A percentile compares a stretch with the other conserved stretches of the same genome.
phyloP scores from a whole-genome alignment of 2,797 vertebrate genomes.

The Lates japonicus region DNA sequence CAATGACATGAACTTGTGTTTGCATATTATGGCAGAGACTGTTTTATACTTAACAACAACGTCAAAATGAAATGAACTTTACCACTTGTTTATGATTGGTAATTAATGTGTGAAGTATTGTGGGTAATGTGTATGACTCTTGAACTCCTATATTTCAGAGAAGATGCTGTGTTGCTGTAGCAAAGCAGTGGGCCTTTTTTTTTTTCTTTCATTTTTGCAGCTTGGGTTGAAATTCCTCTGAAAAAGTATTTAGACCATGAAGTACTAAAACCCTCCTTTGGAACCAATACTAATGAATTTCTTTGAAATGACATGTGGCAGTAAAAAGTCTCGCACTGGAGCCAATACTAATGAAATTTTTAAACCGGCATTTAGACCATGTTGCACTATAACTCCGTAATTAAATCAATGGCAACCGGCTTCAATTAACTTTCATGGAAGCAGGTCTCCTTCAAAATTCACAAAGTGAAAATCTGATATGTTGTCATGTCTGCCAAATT shows the following conservation, averaged over 20 bases:
- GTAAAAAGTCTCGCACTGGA: conserved; percentile 51
- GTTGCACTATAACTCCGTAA: conserved; percentile 36
- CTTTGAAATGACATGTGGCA: conserved; percentile 48
- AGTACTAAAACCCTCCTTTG: conserved; percentile 35
- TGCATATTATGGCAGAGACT: background rate
- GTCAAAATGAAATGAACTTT: background rate
- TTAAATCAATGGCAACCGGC: conserved; percentile 56
- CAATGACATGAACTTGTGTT: background rate
- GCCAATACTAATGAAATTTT: conserved; percentile 46
- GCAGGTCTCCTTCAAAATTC: conserved; percentile 52
- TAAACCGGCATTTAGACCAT: conserved; percentile 30
- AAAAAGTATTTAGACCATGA: conserved; percentile 37
- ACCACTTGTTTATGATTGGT: background rate
- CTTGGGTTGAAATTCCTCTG: conserved; percentile 18
- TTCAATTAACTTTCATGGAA: conserved; percentile 59
- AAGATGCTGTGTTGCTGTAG: conserved; percentile 10
- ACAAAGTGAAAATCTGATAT: conserved; percentile 12
- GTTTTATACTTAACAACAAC: background rate
- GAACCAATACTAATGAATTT: conserved; percentile 56
- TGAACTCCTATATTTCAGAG: background rate
- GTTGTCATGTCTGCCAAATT: conserved; percentile 43
- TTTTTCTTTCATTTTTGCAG: conserved; percentile 2
- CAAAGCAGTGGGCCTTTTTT: background rate
- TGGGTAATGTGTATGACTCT: background rate
- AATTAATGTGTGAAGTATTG: background rate